phyloP scores from a whole-genome alignment of 1,140 invertebrate genomes.

The Drosophila parvula region DNA sequence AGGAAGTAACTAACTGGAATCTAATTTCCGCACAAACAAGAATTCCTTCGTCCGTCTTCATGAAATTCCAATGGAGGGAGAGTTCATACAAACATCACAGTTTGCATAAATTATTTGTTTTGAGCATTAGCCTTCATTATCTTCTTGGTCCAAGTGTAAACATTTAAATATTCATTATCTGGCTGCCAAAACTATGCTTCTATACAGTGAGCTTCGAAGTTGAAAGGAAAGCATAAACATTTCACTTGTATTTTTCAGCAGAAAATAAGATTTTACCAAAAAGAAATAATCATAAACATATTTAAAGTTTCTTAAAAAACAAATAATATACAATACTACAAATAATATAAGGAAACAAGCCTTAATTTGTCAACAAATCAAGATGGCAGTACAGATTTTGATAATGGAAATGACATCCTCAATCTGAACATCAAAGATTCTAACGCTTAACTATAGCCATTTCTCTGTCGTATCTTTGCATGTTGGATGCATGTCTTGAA shows the following conservation, averaged over 20 bases:
- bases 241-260: neutral
- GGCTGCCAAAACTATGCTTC: conserved; percentile 4
- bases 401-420: neutral
- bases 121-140: neutral
- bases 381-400: neutral
- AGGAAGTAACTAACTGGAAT: conserved; percentile 9
- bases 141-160: conserved; percentile 12
- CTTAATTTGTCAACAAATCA: neutral
- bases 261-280: neutral
- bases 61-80: neutral
- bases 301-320: no score
- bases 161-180: conserved; percentile 25
- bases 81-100: conserved; percentile 7
- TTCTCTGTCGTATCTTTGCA: neutral
- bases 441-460: neutral
- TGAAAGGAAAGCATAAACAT: neutral
- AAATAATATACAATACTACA: no score
- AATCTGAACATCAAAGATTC: neutral
- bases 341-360: neutral
- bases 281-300: neutral
- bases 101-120: conserved; percentile 32
- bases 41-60: neutral
- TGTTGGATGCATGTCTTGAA: conserved; percentile 10
- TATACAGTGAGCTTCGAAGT: neutral
- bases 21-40: conserved; percentile 30